These are phyloP conservation scores for Callaeas wilsoni DNA, from an alignment of 2,113 vertebrate species.

Conservation along the genomic window DNA sequence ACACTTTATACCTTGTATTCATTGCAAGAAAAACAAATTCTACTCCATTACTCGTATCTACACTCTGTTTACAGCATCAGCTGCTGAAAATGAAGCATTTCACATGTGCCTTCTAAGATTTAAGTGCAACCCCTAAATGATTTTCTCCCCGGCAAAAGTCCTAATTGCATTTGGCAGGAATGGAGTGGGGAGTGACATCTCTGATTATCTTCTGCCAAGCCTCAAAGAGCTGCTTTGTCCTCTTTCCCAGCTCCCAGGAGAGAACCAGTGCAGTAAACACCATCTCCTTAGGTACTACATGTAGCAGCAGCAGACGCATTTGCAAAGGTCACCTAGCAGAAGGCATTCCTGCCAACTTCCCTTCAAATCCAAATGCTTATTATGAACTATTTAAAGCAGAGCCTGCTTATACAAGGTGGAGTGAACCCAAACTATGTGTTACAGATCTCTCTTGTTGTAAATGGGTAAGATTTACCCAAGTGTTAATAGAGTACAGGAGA, in stretches of 20 bases:
- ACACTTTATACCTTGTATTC: conserved; percentile 33
- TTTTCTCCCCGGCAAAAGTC: conserved; percentile 5
- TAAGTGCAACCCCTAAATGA: not conserved
- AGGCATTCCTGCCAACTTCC: conserved; percentile 1
- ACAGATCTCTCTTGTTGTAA: not conserved
- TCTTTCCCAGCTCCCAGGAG: conserved; percentile 38
- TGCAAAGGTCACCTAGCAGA: conserved; percentile 46
- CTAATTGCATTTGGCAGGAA: conserved; percentile 29
- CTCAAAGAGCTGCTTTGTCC: conserved; percentile 33
- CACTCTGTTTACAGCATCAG: not conserved
- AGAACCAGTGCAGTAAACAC: conserved; percentile 10
- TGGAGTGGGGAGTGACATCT: conserved; percentile 30
- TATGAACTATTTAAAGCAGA: not conserved
- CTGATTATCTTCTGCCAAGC: conserved; percentile 44
- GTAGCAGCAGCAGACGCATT: not conserved
- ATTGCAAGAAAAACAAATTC: conserved; percentile 8
- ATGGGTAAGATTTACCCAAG: not conserved
- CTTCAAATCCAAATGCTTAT: not conserved
- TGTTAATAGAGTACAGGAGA: not conserved
- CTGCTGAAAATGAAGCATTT: not conserved
- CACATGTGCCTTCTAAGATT: not conserved
- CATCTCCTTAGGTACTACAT: conserved; percentile 20
- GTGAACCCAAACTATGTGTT: not conserved
- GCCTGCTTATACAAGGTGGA: not conserved
- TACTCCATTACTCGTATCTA: not conserved